phyloP scores from a whole-genome alignment of 1,140 invertebrate species.

The Drosophila saltans region DNA sequence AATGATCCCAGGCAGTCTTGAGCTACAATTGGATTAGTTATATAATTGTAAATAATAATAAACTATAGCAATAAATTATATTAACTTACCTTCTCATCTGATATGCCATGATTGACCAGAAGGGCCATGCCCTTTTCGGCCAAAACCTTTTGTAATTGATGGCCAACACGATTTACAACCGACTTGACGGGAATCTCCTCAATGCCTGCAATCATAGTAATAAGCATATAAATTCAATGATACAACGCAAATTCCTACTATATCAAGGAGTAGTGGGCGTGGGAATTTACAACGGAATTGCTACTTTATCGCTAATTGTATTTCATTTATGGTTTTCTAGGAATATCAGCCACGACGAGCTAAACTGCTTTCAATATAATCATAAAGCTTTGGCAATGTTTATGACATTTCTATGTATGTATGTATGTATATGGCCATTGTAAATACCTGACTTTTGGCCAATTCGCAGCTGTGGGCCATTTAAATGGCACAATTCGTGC shows the following conservation, averaged over 20 bases:
- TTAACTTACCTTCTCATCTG: conserved; percentile 88
- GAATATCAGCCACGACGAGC: conserved; percentile 20
- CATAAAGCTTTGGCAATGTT: conserved; percentile 46
- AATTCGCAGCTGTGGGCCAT: not conserved
- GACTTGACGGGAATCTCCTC: conserved; percentile 88
- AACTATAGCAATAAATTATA: conserved; percentile 51
- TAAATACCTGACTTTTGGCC: conserved; percentile 14
- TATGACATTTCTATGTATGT: conserved; percentile 21
- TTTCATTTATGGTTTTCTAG: conserved; percentile 48
- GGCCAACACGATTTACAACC: conserved; percentile 87
- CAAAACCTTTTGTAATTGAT: conserved; percentile 87
- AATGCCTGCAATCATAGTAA: conserved; percentile 84
- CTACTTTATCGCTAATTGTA: conserved; percentile 56
- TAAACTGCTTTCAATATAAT: conserved; percentile 30
- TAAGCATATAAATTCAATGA: too few species aligned
- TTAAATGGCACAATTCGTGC: conserved; percentile 20
- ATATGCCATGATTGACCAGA: conserved; percentile 89
- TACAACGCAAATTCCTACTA: too few species aligned
- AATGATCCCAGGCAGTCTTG: conserved; percentile 86
- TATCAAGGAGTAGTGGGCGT: conserved; percentile 36
- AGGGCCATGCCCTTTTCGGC: conserved; percentile 88
- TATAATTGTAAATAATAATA: not conserved
- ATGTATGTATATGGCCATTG: conserved; percentile 17
- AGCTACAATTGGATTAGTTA: conserved; percentile 83
- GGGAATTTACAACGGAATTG: conserved; percentile 55